Evolutionary conservation across 2,113 vertebrate genomes (phyloP).

Genomic region (Elachura formosa): DNA sequence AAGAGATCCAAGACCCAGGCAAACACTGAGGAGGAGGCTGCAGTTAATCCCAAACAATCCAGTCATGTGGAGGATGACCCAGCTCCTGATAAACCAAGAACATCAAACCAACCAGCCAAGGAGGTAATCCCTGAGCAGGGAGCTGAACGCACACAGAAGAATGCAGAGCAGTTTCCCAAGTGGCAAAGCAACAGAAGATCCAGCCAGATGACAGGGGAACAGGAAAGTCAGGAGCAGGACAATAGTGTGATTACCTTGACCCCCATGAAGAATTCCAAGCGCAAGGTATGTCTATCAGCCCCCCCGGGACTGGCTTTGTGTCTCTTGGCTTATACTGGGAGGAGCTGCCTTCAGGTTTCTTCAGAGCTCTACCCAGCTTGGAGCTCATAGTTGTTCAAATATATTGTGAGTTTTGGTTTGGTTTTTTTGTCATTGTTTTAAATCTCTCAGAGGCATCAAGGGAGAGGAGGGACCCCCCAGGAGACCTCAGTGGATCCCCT

Average conservation of each 20-base stretch:
- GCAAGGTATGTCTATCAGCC: constrained; percentile 23
- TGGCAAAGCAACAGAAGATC: constrained; percentile 49
- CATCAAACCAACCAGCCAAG: neutral
- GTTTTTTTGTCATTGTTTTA: neutral
- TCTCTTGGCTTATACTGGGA: neutral
- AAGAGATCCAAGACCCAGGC: constrained; percentile 39
- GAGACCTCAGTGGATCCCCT: neutral
- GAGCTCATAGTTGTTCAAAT: neutral
- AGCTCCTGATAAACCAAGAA: constrained; percentile 16
- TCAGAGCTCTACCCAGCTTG: neutral
- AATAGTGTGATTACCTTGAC: neutral
- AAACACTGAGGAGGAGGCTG: neutral
- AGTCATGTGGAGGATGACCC: constrained; percentile 17
- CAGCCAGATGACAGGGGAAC: constrained; percentile 32
- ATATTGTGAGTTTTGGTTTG: neutral
- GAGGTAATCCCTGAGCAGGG: neutral
- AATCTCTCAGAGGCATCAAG: constrained; percentile 25
- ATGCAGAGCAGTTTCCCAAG: constrained; percentile 38
- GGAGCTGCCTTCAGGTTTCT: neutral
- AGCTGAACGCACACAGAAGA: constrained; percentile 24
- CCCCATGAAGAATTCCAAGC: constrained; percentile 39
- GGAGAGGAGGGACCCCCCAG: neutral
- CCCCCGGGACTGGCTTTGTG: neutral
- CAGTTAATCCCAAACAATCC: constrained; percentile 18
- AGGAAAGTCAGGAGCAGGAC: constrained; percentile 41